phyloP scores from a whole-genome alignment of 2,113 vertebrate species.

The Haemorhous mexicanus region DNA sequence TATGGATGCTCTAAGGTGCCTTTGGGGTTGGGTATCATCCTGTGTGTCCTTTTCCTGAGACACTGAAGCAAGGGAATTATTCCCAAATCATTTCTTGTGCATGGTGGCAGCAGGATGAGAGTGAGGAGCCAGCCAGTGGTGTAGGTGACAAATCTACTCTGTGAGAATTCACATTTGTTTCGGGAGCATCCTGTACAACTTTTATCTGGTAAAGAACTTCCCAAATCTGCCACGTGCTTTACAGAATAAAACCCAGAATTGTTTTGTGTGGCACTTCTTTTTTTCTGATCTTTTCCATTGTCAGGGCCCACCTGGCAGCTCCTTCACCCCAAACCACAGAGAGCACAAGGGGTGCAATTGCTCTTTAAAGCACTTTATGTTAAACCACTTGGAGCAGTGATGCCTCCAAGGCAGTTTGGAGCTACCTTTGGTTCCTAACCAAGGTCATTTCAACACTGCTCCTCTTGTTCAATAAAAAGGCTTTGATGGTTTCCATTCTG shows the following conservation, averaged over 20 bases:
- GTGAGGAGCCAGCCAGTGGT: background rate
- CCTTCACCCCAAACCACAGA: background rate
- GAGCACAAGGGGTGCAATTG: background rate
- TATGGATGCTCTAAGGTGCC: background rate
- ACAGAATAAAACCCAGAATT: background rate
- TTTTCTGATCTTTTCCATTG: background rate
- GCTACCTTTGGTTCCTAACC: background rate
- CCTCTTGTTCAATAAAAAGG: background rate
- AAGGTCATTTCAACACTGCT: background rate
- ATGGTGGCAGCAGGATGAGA: background rate
- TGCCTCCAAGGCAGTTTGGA: background rate
- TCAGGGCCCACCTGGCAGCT: background rate
- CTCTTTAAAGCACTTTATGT: background rate
- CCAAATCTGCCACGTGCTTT: background rate
- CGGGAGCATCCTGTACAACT: background rate
- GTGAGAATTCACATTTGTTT: background rate
- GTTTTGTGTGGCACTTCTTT: background rate
- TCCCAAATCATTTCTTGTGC: background rate
- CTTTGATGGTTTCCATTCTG: background rate
- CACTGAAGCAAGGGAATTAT: background rate
- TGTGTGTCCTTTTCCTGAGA: background rate
- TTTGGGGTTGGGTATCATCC: background rate
- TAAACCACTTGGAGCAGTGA: background rate
- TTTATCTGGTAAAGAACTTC: background rate
- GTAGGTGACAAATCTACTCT: background rate